Evolutionary conservation across 2,113 vertebrate genomes (phyloP), one percentile per base, ranked within the genome.

Genomic region (Xerus inauris): DNA sequence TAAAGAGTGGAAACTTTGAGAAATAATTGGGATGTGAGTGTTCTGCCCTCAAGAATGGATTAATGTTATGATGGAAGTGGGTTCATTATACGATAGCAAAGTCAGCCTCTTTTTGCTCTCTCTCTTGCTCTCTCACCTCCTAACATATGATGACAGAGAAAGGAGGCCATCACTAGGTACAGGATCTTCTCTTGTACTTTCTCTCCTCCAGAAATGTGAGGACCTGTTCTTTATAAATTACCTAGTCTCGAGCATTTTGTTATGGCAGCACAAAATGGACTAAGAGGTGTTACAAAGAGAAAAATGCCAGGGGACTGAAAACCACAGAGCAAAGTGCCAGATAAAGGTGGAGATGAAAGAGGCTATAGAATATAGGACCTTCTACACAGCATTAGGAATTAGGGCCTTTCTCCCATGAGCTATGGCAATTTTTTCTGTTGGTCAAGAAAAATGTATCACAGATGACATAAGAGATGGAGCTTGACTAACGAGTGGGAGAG

Each of bases 381-480:
- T 71, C 73, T n/a, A 69, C 35, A 20, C 51, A 77, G n/a, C 54
- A 5, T 51, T 87, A 17, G 16, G 47, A 42, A 51, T 87, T 40
- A 65, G 49, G 11, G 1, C 38, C 22, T 80, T 94, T 89, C 49
- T 84, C 69, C 19, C 40, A 28, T 32, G n/a, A 97, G 4, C 35
- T 75, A 35, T 54, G 7, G 64, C 22, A 38, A 62, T 24, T 62
- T 22, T 73, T 22, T 87, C 16, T 83, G 3, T 54, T 64, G 19
- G 42, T 64, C 64, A 94, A 62, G 8, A 94, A 94, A 94, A 79
- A 38, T 59, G 40, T 69, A 57, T 69, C n/a, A 69, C 57, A 64
- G 71, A 49, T 90, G 13, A 17, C 51, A 45, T n/a, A 38, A 77
- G 16, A 83, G 42, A 71, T 0, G 14, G 17, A 38, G 6, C 12